Conservation (phyloP, 2,113 vertebrate genomes). For the Elachura formosa region DNA sequence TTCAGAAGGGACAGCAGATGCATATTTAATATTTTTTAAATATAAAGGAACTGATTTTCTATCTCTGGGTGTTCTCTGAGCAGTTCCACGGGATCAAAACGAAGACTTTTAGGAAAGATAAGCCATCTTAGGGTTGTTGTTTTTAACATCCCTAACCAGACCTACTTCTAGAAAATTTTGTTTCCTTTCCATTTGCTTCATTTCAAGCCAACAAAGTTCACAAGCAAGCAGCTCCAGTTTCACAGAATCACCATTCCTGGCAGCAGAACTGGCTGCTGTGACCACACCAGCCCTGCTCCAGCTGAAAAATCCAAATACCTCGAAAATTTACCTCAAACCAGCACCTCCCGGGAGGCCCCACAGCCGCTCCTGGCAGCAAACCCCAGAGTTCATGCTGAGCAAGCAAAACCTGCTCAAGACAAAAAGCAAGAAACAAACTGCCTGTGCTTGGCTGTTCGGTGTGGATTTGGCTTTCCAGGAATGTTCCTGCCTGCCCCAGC, state of each 20-base stretch:
- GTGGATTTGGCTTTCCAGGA: not conserved
- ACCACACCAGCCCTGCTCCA: not conserved
- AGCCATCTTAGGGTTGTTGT: not conserved
- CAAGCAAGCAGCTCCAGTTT: not conserved
- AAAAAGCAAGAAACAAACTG: not conserved
- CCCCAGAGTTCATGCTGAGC: not conserved
- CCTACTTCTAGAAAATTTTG: not conserved
- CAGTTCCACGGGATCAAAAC: not conserved
- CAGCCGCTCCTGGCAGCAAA: not conserved
- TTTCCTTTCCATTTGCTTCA: not conserved
- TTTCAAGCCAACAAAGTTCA: not conserved
- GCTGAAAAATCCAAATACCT: not conserved
- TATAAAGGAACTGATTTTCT: not conserved
- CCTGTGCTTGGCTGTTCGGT: not conserved
- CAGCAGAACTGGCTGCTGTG: not conserved
- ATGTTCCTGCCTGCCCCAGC: not conserved
- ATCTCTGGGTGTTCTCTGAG: not conserved
- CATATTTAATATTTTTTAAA: not conserved
- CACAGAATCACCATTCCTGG: not conserved
- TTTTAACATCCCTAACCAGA: not conserved
- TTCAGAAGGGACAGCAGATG: not conserved
- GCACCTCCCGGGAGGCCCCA: not conserved
- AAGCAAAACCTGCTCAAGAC: not conserved
- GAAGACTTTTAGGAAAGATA: not conserved
- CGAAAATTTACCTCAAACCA: not conserved